Evolutionary conservation across 2,888 invertebrate species (phyloP).

Genomic region (Drosophila sordidula): DNA sequence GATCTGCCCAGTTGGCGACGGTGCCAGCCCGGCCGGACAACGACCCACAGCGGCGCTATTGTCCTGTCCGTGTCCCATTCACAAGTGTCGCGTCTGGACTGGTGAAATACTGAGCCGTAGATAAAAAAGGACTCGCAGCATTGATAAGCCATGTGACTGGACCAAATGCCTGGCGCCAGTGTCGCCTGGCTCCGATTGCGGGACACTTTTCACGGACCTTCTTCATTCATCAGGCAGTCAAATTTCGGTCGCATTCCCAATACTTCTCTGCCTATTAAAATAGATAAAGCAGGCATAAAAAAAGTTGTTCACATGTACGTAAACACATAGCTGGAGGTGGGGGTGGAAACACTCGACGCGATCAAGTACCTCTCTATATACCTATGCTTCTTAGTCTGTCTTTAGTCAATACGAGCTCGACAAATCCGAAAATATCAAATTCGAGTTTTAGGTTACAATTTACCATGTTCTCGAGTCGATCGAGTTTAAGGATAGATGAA

Average conservation of each 20-base stretch:
- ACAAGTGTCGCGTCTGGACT: slow-evolving; percentile 64
- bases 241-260: slow-evolving; percentile 17
- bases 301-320: slow-evolving; percentile 11
- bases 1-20: slow-evolving; percentile 64
- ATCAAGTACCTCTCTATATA: neutral
- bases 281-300: slow-evolving; percentile 12
- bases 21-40: slow-evolving; percentile 37
- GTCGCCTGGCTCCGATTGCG: slow-evolving; percentile 22
- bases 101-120: slow-evolving; percentile 32
- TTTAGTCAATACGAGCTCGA: neutral
- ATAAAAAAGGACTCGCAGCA: slow-evolving; percentile 63
- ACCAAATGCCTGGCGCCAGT: slow-evolving; percentile 65
- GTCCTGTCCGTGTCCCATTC: slow-evolving; percentile 67
- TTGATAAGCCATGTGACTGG: slow-evolving; percentile 42
- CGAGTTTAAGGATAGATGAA: no score
- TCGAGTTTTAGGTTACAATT: no score
- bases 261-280: slow-evolving; percentile 10
- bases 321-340: neutral
- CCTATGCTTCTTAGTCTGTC: neutral
- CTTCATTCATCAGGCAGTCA: slow-evolving; percentile 52
- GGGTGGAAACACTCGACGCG: neutral
- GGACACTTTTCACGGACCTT: slow-evolving; percentile 41
- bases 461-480: no score
- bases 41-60: slow-evolving; percentile 74
- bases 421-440: no score